Evolutionary conservation across 2,113 vertebrate species (phyloP), one percentile per base, ranked within the genome.

Genomic region (Poicephalus meyeri): DNA sequence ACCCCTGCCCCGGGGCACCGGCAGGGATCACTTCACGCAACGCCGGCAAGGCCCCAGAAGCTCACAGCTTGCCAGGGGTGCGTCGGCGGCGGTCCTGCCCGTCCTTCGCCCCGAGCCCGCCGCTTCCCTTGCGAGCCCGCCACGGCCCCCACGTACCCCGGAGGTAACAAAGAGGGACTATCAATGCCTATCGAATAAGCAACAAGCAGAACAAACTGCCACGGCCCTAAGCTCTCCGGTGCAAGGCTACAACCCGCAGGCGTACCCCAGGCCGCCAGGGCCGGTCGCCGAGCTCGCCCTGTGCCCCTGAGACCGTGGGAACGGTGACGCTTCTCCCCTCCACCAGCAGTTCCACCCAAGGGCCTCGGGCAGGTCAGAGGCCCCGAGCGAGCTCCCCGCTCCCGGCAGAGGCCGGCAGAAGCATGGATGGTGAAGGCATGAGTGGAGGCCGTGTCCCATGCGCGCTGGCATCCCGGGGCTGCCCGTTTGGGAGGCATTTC

Each of bases 311-410:
- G 31, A 37, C 39, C 7, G 3, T 53, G 31, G 3, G 68, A 86
- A 47, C 5, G 9, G 11, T 18, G 50, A 26, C 17, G 3, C 33
- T 21, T 70, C 21, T 37, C 5, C 56, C 11, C 41, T 60, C 14
- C 13, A 7, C n/a, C 4, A 5, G 33, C 68, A 14, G 26, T n/a
- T 72, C 37, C 58, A 19, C 7, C 42, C 9, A 13, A 29, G 37
- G 15, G 24, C 10, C 41, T 23, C 16, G 19, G 47, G 44, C 35
- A n/a, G 35, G 16, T 33, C 87, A 29, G 39, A 39, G 47, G n/a
- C 37, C 5, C 26, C 5, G 26, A 46, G 42, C 1, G 18, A 72
- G 35, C 1, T 10, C 4, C 13, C 18, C 4, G 3, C 21, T 74
- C 49, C 24, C 7, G 19, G n/a, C 39, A 46, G 28, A 13, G 19